Base-by-base conservation (phyloP, 2,797 vertebrate genomes). In the Coregonus suidteri region DNA sequence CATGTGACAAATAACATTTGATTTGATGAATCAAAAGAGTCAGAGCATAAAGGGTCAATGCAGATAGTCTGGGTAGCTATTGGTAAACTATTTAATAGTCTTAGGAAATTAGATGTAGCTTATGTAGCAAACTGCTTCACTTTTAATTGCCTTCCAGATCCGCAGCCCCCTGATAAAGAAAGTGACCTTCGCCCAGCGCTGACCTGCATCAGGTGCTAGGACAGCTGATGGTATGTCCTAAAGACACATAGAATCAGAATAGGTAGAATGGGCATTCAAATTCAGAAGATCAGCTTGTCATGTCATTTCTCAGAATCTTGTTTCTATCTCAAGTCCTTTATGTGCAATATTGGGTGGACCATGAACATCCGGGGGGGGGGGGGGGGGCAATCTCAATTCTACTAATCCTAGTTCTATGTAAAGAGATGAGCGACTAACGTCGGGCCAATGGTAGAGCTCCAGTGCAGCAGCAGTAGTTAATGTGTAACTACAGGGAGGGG, bases 401-500 rank as follows among this genome's bases (percentile, higher is more conserved):
- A 1, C 6, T 59, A 75, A 25, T 34, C 75, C 18, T 31, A 54
- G n/a, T 41, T 78, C 7, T 77, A 3, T 15, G 47, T 72, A 52
- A 20, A 9, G 76, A 31, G 78, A 68, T 76, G 81, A 76, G 69
- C 18, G 71, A 74, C 59, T 87, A n/a, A 56, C n/a, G 47, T 34
- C 13, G 31, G 76, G 81, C 88, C 89, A 89, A 78, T 85, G 80
- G 68, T 73, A 81, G 81, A 80, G 72, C 81, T 78, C 79, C 75
- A 80, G 35, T 85, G 83, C 78, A 79, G 86, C 41, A 53, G 67
- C 59, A 75, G 82, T 69, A 59, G 91, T 93, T 92, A 94, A 94
- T 94, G 85, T 92, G 82, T 93, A 89, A 93, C 86, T 64, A 56
- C 31, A 74, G 47, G 79, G 84, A 88, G 86, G 88, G 85, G 85